Evolutionary conservation across 1,140 invertebrate genomes (phyloP).

Genomic region (Hyles vespertilio): DNA sequence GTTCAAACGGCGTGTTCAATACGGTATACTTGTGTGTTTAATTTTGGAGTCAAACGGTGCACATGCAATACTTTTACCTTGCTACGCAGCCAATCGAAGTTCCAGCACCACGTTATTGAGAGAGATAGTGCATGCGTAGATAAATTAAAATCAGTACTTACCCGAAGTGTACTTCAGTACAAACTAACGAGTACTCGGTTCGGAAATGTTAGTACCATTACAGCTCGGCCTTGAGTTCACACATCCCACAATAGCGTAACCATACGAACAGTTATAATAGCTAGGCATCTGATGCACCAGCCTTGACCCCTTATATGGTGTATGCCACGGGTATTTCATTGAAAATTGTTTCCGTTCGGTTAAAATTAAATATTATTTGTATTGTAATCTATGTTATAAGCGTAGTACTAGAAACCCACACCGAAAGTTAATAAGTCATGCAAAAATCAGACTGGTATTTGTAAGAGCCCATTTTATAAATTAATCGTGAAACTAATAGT

Average conservation of each 20-base stretch:
- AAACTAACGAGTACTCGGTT: conserved; percentile 37
- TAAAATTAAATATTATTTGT: too few relatives aligned
- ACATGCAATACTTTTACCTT: conserved; percentile 62
- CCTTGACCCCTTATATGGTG: too few relatives aligned
- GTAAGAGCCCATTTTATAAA: too few relatives aligned
- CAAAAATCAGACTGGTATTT: too few relatives aligned
- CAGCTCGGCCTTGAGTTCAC: conserved; percentile 41
- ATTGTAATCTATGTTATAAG: too few relatives aligned
- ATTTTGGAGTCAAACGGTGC: conserved; percentile 61
- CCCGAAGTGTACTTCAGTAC: conserved; percentile 43
- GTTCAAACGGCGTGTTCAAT: conserved; percentile 29
- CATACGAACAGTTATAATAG: not conserved
- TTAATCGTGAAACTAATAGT: too few relatives aligned
- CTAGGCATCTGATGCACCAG: too few relatives aligned
- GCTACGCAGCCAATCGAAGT: conserved; percentile 33
- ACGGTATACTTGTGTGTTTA: conserved; percentile 50
- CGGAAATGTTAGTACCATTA: conserved; percentile 44
- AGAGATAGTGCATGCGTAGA: conserved; percentile 42
- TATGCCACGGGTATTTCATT: too few relatives aligned
- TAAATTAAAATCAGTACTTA: conserved; percentile 49
- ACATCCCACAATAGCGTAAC: conserved; percentile 29
- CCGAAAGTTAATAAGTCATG: too few relatives aligned
- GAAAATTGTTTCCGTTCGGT: too few relatives aligned
- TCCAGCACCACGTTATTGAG: conserved; percentile 54
- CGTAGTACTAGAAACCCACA: too few relatives aligned